Evolutionary conservation across 2,797 vertebrate species (phyloP), one percentile per base, ranked within the genome.

Genomic region (Sebastes paucispinis): DNA sequence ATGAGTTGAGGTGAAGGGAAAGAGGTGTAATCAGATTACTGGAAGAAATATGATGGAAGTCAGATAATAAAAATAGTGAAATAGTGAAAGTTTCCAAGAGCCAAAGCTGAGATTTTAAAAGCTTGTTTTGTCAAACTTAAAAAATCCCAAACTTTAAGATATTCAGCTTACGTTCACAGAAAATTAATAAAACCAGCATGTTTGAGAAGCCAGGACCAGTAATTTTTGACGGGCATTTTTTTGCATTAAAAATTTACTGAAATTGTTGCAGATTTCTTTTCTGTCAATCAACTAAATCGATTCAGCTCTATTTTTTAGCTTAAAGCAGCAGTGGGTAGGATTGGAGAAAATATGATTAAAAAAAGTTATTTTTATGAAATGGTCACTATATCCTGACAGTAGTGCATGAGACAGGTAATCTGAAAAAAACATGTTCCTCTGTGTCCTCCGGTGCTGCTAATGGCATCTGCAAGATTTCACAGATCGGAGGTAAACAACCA

Each of bases 161-260:
- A 34, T 10, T 50, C 14, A 16, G 11, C 62, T 60, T 60, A 34
- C 25, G 14, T 29, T 25, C 9, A 60, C 1, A 24, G 29, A 55
- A 64, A 69, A 58, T 63, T 47, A 47, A 47, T 47, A 47, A 47
- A 47, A 47, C 6, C 6, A 47, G 43, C 43, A 47, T 47, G 43
- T 47, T 47, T 47, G 43, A 47, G 43, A 47, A 7, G 43, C 43
- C 39, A 63, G 11, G 20, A 36, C 5, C 6, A 4, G 3, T n/a
- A 0, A 3, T 24, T 64, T 64, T n/a, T n/a, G 50, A n/a, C 4
- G 3, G 50, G 20, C 50, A 52, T n/a, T 52, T 52, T 52, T 52
- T 52, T 52, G 50, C 50, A n/a, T 52, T 52, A 22, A n/a, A 22
- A 52, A n/a, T 22, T 0, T 0, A 52, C 14, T 52, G 0, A n/a